These are phyloP conservation scores for Emys orbicularis DNA, from an alignment of 2,797 vertebrate species.

Conservation along the genomic window DNA sequence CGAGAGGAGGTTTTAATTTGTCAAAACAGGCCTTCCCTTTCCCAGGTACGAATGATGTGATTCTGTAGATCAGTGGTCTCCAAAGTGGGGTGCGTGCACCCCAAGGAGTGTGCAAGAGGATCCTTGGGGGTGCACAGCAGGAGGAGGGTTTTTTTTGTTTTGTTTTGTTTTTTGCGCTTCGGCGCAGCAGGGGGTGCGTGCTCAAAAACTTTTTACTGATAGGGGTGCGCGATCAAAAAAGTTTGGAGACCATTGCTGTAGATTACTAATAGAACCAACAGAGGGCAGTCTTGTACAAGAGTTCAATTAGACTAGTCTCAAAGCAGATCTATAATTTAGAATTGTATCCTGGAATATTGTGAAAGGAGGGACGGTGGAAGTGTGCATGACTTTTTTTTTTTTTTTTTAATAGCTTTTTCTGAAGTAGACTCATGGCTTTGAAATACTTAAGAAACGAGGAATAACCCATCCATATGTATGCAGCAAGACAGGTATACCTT, in stretches of 20 bases:
- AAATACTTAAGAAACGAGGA: not conserved
- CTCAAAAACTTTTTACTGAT: no score
- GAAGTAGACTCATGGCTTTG: not conserved
- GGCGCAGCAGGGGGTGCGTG: no score
- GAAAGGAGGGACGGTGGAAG: accelerated
- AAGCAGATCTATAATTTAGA: accelerated
- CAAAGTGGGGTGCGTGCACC: no score
- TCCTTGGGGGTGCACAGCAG: no score
- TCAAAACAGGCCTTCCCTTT: accelerated
- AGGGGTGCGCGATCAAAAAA: no score
- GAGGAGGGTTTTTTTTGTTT: no score
- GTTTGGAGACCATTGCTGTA: not conserved
- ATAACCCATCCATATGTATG: no score
- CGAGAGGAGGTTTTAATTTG: not conserved
- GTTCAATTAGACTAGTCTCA: accelerated
- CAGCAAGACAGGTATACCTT: not conserved
- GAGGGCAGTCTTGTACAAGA: slow-evolving; percentile 32
- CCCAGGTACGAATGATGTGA: accelerated
- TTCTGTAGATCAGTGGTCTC: not conserved
- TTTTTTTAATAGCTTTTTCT: accelerated
- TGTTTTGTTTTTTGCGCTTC: no score
- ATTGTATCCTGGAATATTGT: accelerated
- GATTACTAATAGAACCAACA: not conserved
- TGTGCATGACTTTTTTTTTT: accelerated
- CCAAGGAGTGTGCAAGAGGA: no score